A percentile compares a stretch with the other conserved stretches of the same genome.
Evolutionary conservation across 2,797 vertebrate species (phyloP).

Genomic region (Leptatherina wallacei): DNA sequence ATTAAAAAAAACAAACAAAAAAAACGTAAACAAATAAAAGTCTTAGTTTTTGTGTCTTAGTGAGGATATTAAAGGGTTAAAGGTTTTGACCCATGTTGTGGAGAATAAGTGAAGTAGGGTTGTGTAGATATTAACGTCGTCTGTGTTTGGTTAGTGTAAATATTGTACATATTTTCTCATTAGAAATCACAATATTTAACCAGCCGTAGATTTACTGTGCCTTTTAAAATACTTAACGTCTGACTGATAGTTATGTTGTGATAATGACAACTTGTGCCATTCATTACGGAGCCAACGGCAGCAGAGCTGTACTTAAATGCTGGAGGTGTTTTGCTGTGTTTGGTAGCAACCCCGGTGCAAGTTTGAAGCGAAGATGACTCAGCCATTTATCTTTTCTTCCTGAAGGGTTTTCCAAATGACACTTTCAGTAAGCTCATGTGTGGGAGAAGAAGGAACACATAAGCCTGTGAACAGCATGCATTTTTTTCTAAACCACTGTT

Average conservation of each 20-base stretch:
- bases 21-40: no score
- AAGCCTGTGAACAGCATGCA: constrained; percentile 13
- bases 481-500: constrained; percentile 5
- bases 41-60: no score
- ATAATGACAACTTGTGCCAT: background rate
- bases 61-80: background rate
- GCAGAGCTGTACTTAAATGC: background rate
- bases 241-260: background rate
- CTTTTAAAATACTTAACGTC: background rate
- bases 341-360: constrained; percentile 3
- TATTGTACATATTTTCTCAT: background rate
- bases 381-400: constrained; percentile 21
- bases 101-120: background rate
- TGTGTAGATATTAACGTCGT: background rate
- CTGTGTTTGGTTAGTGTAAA: background rate
- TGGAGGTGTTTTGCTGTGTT: constrained; percentile 24
- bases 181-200: constrained; percentile 23
- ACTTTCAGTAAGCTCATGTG: background rate
- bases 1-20: no score
- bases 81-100: background rate
- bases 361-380: constrained; percentile 19
- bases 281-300: constrained; percentile 4
- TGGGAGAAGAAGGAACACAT: constrained; percentile 11
- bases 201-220: constrained; percentile 1
- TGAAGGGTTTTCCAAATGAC: constrained; percentile 22